Conservation (phyloP, 2,888 invertebrate genomes). For the Catocala nupta region DNA sequence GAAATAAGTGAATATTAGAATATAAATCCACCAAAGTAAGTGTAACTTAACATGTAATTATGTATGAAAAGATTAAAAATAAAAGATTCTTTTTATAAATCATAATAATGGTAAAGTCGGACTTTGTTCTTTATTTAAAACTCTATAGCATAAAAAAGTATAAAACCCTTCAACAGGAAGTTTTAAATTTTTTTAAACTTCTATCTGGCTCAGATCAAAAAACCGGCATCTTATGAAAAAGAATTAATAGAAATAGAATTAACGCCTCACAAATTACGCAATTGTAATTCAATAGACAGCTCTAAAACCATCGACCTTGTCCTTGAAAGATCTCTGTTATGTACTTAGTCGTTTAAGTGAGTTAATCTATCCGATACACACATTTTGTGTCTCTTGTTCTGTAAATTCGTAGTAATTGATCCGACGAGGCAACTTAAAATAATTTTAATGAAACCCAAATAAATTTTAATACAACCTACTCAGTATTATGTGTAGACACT, state of each 20-base stretch:
- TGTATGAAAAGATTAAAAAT: no score
- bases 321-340: conserved; percentile 36
- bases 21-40: no score
- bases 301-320: conserved; percentile 43
- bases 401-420: neutral
- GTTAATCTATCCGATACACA: conserved; percentile 7
- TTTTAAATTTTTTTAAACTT: conserved; percentile 12
- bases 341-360: conserved; percentile 25
- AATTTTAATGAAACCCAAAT: no score
- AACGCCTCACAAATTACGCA: conserved; percentile 43
- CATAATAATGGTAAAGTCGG: neutral
- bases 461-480: no score
- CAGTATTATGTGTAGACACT: no score
- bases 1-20: no score
- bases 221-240: conserved; percentile 17
- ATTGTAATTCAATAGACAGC: conserved; percentile 45
- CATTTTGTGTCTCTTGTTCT: conserved; percentile 1
- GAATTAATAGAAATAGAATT: conserved; percentile 34
- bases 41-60: no score
- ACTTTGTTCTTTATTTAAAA: conserved; percentile 9
- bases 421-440: no score
- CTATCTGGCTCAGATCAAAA: conserved; percentile 15
- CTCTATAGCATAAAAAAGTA: conserved; percentile 6
- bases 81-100: neutral
- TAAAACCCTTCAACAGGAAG: conserved; percentile 20